Base-by-base conservation (phyloP, 2,113 vertebrate genomes). In the Phainopepla nitens region DNA sequence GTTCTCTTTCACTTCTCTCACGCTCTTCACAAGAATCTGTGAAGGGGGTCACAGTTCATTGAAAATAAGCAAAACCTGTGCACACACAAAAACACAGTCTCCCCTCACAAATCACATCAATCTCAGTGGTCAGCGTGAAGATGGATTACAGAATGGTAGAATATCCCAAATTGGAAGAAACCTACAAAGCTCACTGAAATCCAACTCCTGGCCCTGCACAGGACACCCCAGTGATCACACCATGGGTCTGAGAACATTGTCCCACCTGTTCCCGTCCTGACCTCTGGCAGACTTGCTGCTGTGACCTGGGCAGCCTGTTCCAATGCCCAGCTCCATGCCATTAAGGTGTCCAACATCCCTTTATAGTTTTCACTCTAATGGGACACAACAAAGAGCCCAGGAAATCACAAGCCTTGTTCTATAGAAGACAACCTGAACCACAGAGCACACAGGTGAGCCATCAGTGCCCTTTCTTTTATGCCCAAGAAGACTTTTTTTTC, bases 141-240 rank as follows among this genome's bases (percentile, higher is more conserved):
- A 53, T 6, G 31, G 16, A 22, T 27, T 13, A 44, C 0, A 66
- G 44, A 87, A 41, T 2, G 0, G 2, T 0, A 69, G 72, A 42
- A 42, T 22, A 19, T 9, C 33, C 44, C 0, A 0, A 39, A 10
- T 0, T 19, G 10, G 36, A 44, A 58, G 8, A 35, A 18, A 28
- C 14, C 14, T 8, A 10, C 35, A 36, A 31, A 10, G 42, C 31
- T 27, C 35, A 49, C 0, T 13, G 13, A 9, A 51, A 36, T 15
- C 33, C 33, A 64, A 0, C 25, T 41, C 15, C n/a, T 35, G 64
- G 31, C 10, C 20, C 56, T 41, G 42, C 75, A 18, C 9, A 7
- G 13, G 13, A 62, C 75, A 54, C 23, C 21, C 17, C 65, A 20
- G 25, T 3, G 17, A 28, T 11, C 65, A 20, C 56, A 25, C 2